Base-by-base conservation (phyloP, 2,797 vertebrate species). In the Nasua narica region DNA sequence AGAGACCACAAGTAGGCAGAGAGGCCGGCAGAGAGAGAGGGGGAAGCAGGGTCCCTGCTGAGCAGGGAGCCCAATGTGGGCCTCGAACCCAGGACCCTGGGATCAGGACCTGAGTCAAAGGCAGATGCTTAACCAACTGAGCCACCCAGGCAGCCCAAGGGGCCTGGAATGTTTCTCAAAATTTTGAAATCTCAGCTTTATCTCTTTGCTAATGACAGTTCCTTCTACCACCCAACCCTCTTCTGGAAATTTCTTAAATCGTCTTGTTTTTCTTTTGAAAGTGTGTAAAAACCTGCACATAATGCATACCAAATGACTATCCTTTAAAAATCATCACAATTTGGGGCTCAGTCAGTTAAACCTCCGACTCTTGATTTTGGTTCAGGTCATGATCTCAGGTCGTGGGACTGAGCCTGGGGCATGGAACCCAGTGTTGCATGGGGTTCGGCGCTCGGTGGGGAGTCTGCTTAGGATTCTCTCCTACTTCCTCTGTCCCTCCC, bases 181-280 rank as follows among this genome's bases (percentile, higher is more conserved):
- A 46, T 46, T 67, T 69, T 67, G 54, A 97, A 92, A 94, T 82
- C 79, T 48, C 32, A 82, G 67, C 37, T 25, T 94, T 90, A 67
- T 90, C 27, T 78, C 19, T 72, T 88, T 5, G 18, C 7, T 82
- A 65, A 25, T 3, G 13, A 81, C 56, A 58, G 27, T 40, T 70
- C 56, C 91, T 91, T 81, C 48, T 65, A 94, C 81, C 18, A 58
- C 16, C 19, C 35, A 43, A 82, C 29, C 0, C 32, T 87, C 40
- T 50, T 94, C 62, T 69, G 37, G 3, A 67, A 82, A 78, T 90
- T 87, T 72, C 50, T 76, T 85, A n/a, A 29, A 21, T 46, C 54
- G 65, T 50, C 60, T 72, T 58, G 27, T 87, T 94, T 95, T 78
- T 77, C 67, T 52, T 95, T 84, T 15, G 32, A 52, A 79, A 60